Evolutionary conservation across 2,113 vertebrate species (phyloP).

Genomic region (Stictonetta naevosa): DNA sequence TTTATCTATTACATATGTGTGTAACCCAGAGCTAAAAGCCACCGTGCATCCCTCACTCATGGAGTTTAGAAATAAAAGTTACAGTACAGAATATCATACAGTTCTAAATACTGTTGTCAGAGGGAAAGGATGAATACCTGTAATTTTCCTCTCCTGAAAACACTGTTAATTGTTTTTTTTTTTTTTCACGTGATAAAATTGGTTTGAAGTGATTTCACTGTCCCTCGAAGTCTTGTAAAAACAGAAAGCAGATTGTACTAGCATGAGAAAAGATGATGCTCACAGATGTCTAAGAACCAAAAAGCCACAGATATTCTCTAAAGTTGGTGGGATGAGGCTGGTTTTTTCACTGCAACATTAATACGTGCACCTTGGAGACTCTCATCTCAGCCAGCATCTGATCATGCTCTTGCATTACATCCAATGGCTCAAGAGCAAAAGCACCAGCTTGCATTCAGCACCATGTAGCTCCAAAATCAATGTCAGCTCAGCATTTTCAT

Average conservation of each 20-base stretch:
- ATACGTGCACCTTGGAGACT: slow-evolving; percentile 34
- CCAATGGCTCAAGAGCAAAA: slow-evolving; percentile 18
- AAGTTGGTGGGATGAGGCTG: slow-evolving; percentile 15
- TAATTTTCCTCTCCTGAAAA: slow-evolving; percentile 41
- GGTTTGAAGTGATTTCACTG: slow-evolving; percentile 51
- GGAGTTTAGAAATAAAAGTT: neutral
- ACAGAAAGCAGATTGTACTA: slow-evolving; percentile 16
- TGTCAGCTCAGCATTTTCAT: neutral
- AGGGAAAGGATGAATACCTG: slow-evolving; percentile 10
- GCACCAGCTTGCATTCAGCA: neutral
- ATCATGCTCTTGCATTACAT: slow-evolving; percentile 56
- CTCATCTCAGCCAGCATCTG: neutral
- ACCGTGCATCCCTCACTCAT: neutral
- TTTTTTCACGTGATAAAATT: slow-evolving; percentile 49
- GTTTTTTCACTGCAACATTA: neutral
- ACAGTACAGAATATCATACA: neutral
- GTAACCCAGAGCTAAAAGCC: neutral
- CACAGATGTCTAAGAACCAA: neutral
- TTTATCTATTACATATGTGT: neutral
- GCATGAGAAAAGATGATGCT: slow-evolving; percentile 1
- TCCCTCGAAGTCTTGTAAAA: slow-evolving; percentile 53
- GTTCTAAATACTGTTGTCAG: neutral
- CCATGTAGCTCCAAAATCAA: slow-evolving; percentile 15
- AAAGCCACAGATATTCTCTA: slow-evolving; percentile 6
- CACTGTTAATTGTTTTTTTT: slow-evolving; percentile 42